Evolutionary conservation across 2,888 invertebrate species (phyloP), one percentile per base, ranked within the genome.

Genomic region (Eueremaeus valkanovi): DNA sequence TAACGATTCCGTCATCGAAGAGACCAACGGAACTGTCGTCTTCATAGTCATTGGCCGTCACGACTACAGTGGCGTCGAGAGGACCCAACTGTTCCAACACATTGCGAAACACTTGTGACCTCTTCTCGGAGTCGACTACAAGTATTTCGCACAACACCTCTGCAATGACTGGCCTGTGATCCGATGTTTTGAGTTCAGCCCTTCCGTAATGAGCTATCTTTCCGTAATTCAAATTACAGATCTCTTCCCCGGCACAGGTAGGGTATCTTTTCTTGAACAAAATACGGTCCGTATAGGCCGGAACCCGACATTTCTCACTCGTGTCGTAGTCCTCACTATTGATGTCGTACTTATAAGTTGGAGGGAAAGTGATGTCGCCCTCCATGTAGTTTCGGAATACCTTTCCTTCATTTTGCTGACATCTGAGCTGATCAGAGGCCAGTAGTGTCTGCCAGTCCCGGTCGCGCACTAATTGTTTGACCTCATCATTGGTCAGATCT

Each of bases 281-380:
- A n/a, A 99, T 88, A 78, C 99, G 87, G 84, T 99, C 99, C 0
- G 99, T 99, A 96, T 96, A 99, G 5, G 99, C 98, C 0, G 99
- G 99, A 0, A 94, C 92, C 76, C 98, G 88, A 82, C 91, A 90
- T 85, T 99, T 99, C 83, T 99, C 99, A 82, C 97, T 97, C 0
- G 99, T 98, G 83, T 99, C 99, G 83, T 97, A 99, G 84, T 98
- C 97, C 83, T 98, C 95, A 81, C 95, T 96, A 83, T 98, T 98
- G 75, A 97, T 86, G 85, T 99, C 99, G 83, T 99, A 99, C 83
- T 99, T 99, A 84, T 99, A 99, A 0, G 99, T 99, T 0, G 99
- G 99, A 18, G 92, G 88, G 83, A 99, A 99, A 63, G 87, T 89
- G 42, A 97, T 90, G 73, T 90, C 89, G 0, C 95, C 98, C 86